phyloP scores from a whole-genome alignment of 2,888 invertebrate genomes.

The Yponomeuta evonymella region DNA sequence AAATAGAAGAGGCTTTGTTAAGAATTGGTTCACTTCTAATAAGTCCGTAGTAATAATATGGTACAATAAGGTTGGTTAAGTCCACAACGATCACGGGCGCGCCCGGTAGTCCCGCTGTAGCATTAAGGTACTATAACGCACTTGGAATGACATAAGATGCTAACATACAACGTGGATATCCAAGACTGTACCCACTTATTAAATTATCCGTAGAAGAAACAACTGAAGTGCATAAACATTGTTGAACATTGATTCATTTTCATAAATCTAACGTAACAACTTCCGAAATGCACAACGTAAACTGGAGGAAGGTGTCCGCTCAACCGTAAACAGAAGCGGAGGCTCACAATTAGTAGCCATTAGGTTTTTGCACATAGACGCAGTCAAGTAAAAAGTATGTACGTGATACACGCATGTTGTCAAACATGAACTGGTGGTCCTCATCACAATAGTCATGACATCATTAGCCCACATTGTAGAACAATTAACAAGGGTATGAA shows the following conservation, averaged over 20 bases:
- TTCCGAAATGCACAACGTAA: slow-evolving; percentile 3
- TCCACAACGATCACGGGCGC: too few species aligned
- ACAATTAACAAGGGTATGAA: slow-evolving; percentile 1
- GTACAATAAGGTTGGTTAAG: too few species aligned
- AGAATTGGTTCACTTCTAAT: not conserved
- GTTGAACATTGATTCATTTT: not conserved
- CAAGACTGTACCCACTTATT: too few species aligned
- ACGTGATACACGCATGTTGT: slow-evolving; percentile 30
- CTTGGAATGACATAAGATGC: too few species aligned
- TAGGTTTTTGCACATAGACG: slow-evolving; percentile 26
- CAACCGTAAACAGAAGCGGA: not conserved
- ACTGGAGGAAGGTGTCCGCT: slow-evolving; percentile 2
- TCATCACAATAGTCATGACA: not conserved
- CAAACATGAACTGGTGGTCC: not conserved
- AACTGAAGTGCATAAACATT: not conserved
- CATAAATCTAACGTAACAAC: slow-evolving; percentile 2
- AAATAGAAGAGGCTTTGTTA: not conserved
- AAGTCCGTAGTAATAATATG: too few species aligned
- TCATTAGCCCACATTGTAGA: slow-evolving; percentile 5
- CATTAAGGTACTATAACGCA: too few species aligned
- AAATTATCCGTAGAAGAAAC: not conserved
- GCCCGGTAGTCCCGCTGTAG: too few species aligned
- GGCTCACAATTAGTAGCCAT: not conserved
- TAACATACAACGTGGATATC: too few species aligned
- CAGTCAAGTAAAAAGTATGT: slow-evolving; percentile 30